These are phyloP conservation scores for Anguilla obscura DNA, from an alignment of 2,797 vertebrate species.

Conservation along the genomic window DNA sequence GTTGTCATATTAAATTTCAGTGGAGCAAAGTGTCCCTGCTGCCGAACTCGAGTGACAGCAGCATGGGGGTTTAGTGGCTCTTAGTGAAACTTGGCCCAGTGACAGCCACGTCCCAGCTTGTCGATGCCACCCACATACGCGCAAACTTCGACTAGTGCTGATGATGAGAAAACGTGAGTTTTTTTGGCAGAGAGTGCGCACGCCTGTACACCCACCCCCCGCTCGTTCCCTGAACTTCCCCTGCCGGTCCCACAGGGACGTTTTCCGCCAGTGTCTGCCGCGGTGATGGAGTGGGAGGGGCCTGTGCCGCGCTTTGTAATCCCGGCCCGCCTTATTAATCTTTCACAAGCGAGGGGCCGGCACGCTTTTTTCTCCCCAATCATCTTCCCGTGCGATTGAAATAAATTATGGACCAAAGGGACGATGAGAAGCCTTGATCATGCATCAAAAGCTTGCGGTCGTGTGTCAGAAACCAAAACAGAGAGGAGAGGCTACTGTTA, in stretches of 20 bases:
- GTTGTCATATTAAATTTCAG: neutral
- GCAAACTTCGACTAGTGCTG: neutral
- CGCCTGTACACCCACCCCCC: neutral
- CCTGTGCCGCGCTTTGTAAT: slow-evolving; percentile 28
- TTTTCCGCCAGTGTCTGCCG: slow-evolving; percentile 43
- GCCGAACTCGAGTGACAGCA: neutral
- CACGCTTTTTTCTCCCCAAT: slow-evolving; percentile 7
- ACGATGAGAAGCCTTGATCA: slow-evolving; percentile 20
- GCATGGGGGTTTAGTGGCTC: neutral
- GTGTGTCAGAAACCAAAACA: slow-evolving; percentile 25
- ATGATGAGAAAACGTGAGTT: neutral
- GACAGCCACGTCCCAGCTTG: neutral
- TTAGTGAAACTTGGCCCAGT: neutral
- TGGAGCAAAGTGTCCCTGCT: neutral
- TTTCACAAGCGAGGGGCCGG: slow-evolving; percentile 22
- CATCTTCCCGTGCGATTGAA: slow-evolving; percentile 12
- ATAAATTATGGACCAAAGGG: slow-evolving; percentile 36
- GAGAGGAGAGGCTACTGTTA: slow-evolving; percentile 7
- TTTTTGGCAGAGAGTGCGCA: neutral
- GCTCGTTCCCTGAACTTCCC: slow-evolving; percentile 53
- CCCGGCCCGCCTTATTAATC: slow-evolving; percentile 28
- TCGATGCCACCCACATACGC: neutral
- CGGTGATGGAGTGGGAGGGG: slow-evolving; percentile 50
- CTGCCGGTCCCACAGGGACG: slow-evolving; percentile 60
- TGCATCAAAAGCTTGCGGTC: slow-evolving; percentile 26